Conservation (phyloP, 1,140 invertebrate species). For the Phthorimaea operculella region DNA sequence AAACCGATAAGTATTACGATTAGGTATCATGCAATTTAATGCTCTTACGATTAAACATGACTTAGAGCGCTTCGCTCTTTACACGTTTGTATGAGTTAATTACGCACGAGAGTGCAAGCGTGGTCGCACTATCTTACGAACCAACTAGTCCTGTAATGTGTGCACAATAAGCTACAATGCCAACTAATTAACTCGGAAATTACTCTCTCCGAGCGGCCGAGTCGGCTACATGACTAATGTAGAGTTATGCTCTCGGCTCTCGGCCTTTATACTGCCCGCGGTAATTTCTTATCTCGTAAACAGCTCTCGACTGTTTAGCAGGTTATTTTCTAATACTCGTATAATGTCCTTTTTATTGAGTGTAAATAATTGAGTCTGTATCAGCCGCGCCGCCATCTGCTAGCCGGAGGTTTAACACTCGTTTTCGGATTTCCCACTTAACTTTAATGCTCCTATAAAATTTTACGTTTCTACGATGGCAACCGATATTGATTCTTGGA, state of each 20-base stretch:
- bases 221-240: not conserved
- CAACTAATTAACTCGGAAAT: not conserved
- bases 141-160: too few species aligned
- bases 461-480: constrained; percentile 35
- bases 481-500: constrained; percentile 31
- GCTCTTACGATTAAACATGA: too few species aligned
- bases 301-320: constrained; percentile 29
- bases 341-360: constrained; percentile 65
- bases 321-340: constrained; percentile 54
- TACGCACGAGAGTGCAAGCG: too few species aligned
- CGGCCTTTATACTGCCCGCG: not conserved
- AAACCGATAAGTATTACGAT: too few species aligned
- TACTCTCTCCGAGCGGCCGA: not conserved
- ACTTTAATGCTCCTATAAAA: constrained; percentile 61
- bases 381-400: constrained; percentile 53
- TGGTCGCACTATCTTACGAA: too few species aligned
- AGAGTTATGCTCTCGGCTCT: not conserved
- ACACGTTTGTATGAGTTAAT: too few species aligned
- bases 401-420: constrained; percentile 50
- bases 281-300: constrained; percentile 31
- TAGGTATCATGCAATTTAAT: too few species aligned
- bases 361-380: constrained; percentile 66
- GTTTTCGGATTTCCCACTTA: constrained; percentile 64
- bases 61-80: too few species aligned
- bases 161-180: not conserved